These are phyloP conservation scores for Notothenia rossii DNA, from an alignment of 2,113 vertebrate species.

Conservation along the genomic window DNA sequence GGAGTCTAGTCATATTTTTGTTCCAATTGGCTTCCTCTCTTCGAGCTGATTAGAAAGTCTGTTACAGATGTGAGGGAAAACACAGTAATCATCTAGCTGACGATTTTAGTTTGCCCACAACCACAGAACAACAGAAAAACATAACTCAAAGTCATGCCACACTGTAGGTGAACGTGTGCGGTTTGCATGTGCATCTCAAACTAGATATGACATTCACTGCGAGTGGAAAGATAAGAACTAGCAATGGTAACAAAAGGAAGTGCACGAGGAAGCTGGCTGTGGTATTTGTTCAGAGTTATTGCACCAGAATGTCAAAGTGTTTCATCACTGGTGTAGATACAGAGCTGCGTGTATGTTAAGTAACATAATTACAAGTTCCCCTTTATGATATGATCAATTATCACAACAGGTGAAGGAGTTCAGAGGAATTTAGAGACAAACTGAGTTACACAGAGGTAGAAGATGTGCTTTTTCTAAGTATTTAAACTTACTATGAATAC, in stretches of 20 bases:
- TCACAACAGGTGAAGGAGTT: constrained; percentile 14
- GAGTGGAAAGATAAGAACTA: constrained; percentile 57
- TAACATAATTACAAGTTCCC: constrained; percentile 20
- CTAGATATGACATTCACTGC: not conserved
- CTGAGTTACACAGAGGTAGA: not conserved
- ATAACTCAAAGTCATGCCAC: not conserved
- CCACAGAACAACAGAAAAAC: constrained; percentile 14
- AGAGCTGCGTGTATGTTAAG: not conserved
- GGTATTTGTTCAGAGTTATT: not conserved
- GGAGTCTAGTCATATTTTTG: constrained; percentile 61
- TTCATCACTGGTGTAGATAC: constrained; percentile 21
- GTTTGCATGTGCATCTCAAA: constrained; percentile 58
- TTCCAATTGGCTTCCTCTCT: constrained; percentile 56
- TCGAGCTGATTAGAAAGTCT: constrained; percentile 59
- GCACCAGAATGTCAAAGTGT: constrained; percentile 17
- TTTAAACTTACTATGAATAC: too few relatives aligned
- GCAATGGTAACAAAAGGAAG: constrained; percentile 33
- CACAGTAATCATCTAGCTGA: constrained; percentile 34
- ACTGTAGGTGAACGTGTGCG: constrained; percentile 19
- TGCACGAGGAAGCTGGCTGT: constrained; percentile 17
- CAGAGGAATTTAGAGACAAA: not conserved
- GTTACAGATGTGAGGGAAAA: constrained; percentile 55
- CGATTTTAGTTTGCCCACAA: constrained; percentile 33
- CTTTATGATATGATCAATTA: constrained; percentile 19
- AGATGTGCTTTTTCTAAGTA: not conserved